A percentile compares a stretch with the other conserved stretches of the same genome.
Evolutionary conservation across 1,140 invertebrate species (phyloP).

Genomic region (Drosophila asahinai): DNA sequence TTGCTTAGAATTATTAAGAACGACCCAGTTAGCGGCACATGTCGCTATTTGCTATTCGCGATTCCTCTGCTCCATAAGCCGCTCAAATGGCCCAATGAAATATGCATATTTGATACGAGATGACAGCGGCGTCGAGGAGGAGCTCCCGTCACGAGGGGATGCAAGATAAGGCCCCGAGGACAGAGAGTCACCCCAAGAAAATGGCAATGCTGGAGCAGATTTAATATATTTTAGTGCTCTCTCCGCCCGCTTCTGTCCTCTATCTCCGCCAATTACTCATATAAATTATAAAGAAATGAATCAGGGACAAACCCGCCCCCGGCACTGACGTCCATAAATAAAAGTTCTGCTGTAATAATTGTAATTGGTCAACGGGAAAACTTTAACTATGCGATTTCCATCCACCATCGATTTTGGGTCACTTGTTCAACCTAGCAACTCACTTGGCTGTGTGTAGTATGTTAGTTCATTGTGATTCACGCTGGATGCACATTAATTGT

Average conservation of each 20-base stretch:
- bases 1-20: conserved; percentile 16
- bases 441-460: conserved; percentile 11
- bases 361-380: conserved; percentile 65
- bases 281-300: conserved; percentile 81
- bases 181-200: conserved; percentile 20
- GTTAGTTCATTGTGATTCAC: conserved; percentile 65
- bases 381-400: conserved; percentile 54
- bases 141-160: conserved; percentile 1
- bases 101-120: conserved; percentile 77
- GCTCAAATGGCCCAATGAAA: conserved; percentile 71
- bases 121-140: conserved; percentile 48
- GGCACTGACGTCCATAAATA: conserved; percentile 58
- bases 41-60: conserved; percentile 28
- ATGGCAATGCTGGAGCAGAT: conserved; percentile 25
- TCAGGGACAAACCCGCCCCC: conserved; percentile 37
- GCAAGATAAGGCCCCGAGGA: conserved; percentile 1
- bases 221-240: conserved; percentile 72
- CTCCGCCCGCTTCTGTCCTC: not conserved
- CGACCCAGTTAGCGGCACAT: conserved; percentile 63
- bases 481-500: conserved; percentile 80
- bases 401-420: conserved; percentile 65
- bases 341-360: conserved; percentile 76
- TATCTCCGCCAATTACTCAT: conserved; percentile 64
- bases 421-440: conserved; percentile 55
- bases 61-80: conserved; percentile 50